Percentiles rank a stretch among this genome's conserved stretches.
phyloP scores from a whole-genome alignment of 2,797 vertebrate genomes.

The Echiichthys vipera region DNA sequence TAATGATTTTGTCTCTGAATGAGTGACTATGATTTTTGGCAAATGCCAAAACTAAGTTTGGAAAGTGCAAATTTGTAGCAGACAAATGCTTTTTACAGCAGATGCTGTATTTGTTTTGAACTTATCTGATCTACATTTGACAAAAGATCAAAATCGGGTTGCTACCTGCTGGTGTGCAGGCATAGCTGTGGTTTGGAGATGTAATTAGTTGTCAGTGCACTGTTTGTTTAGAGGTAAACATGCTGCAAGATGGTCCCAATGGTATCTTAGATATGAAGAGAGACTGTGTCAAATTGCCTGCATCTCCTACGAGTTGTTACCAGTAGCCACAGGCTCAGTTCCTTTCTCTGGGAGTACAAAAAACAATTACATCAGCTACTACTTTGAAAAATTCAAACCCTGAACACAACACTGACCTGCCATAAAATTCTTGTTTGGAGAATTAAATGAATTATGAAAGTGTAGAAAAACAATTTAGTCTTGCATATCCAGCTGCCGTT shows the following conservation, averaged over 20 bases:
- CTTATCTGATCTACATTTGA: conserved; percentile 28
- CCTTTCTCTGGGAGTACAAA: conserved; percentile 27
- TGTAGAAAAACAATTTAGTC: conserved; percentile 80
- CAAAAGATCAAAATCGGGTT: conserved; percentile 27
- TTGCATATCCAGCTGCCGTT: conserved; percentile 78
- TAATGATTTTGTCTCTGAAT: neutral
- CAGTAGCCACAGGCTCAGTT: conserved; percentile 46
- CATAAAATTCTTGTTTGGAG: conserved; percentile 72
- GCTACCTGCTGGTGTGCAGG: conserved; percentile 21
- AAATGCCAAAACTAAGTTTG: neutral
- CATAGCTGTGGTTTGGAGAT: conserved; percentile 30
- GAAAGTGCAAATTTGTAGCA: conserved; percentile 10
- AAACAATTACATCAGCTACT: conserved; percentile 60
- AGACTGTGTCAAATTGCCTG: conserved; percentile 39
- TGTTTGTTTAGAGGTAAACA: conserved; percentile 31
- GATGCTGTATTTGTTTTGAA: conserved; percentile 6
- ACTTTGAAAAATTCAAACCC: conserved; percentile 67
- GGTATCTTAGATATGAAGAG: conserved; percentile 13
- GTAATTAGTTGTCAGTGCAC: conserved; percentile 43
- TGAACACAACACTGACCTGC: conserved; percentile 73
- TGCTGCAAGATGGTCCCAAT: conserved; percentile 26
- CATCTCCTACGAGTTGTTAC: conserved; percentile 34
- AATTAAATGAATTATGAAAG: conserved; percentile 84
- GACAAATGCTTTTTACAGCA: conserved; percentile 17
- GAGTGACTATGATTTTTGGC: conserved; percentile 14